Base-by-base conservation (phyloP, 2,797 vertebrate genomes). In the Phrynocephalus vlangalii region DNA sequence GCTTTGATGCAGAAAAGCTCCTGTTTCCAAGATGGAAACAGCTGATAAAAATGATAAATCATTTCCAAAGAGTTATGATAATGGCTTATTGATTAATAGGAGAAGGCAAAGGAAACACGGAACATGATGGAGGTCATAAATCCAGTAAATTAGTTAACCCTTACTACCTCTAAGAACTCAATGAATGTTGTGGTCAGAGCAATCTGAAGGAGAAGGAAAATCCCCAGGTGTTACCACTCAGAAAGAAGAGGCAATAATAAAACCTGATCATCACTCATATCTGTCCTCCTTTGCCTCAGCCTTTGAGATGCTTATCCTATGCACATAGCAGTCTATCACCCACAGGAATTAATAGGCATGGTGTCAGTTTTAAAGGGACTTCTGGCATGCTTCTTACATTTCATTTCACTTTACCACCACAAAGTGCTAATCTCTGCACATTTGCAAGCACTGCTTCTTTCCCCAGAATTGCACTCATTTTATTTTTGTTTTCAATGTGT, bases 81-180 rank as follows among this genome's bases (percentile, higher is more conserved):
- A 89, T 84, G 91, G 89, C 52, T 92, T 95, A 94, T 82, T 93
- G 93, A 94, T 93, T 91, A 92, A 93, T 92, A 85, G 89, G 82
- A 83, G 90, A 91, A 4, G 1, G 82, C 33, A 94, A 87, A 91
- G 76, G 89, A 83, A 93, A 91, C 87, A 60, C 8, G 86, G 90
- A 85, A 87, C 77, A 84, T 71, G 0, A 88, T 83, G 52, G 83
- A 80, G 83, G 86, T 82, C 88, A 88, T 85, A 88, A 94, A 91
- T 89, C 89, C 93, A 79, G 88, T 78, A 93, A 93, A 91, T 90
- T 6, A 88, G 88, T 94, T 94, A 92, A 93, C 77, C 67, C 83
- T 83, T 84, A 0, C 0, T 8, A 33, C 30, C 84, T 87, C 86
- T 28, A 18, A 83, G 1, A 1, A 70, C 71, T 56, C 71, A 5